Conservation (phyloP, 2,888 invertebrate species). For the Eupithecia centaureata region DNA sequence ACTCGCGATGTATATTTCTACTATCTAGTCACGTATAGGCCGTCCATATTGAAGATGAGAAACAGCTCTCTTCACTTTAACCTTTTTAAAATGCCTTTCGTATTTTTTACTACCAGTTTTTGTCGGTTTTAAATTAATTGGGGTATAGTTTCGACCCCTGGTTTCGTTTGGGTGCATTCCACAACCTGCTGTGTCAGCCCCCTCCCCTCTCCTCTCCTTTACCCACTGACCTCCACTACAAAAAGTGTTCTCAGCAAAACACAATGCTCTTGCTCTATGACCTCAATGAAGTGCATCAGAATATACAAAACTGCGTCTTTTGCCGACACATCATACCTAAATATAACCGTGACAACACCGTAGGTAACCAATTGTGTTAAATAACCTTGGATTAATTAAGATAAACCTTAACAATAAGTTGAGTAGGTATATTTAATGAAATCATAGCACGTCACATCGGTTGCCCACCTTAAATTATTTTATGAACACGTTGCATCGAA, state of each 20-base stretch:
- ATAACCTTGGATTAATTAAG: conserved; percentile 29
- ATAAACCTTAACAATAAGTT: conserved; percentile 8
- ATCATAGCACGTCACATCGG: not conserved
- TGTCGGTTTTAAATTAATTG: conserved; percentile 10
- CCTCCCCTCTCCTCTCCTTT: conserved; percentile 23
- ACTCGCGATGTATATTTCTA: too few relatives aligned
- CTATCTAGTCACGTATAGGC: not conserved
- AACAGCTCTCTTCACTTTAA: not conserved
- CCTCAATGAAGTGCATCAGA: conserved; percentile 53
- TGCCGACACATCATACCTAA: conserved; percentile 42
- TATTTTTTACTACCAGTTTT: not conserved
- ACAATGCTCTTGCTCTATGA: conserved; percentile 60
- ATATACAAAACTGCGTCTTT: conserved; percentile 30
- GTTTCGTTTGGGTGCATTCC: conserved; percentile 19
- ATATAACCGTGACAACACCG: conserved; percentile 41
- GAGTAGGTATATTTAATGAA: not conserved
- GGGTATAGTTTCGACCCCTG: conserved; percentile 7
- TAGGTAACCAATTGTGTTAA: conserved; percentile 23
- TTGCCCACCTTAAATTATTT: not conserved
- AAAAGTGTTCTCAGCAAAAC: conserved; percentile 61
- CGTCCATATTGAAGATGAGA: not conserved
- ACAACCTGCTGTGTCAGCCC: conserved; percentile 37
- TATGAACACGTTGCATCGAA: not conserved
- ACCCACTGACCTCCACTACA: conserved; percentile 57
- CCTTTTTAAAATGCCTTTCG: not conserved